phyloP scores from a whole-genome alignment of 2,797 vertebrate genomes.

The Apodemus agrarius region DNA sequence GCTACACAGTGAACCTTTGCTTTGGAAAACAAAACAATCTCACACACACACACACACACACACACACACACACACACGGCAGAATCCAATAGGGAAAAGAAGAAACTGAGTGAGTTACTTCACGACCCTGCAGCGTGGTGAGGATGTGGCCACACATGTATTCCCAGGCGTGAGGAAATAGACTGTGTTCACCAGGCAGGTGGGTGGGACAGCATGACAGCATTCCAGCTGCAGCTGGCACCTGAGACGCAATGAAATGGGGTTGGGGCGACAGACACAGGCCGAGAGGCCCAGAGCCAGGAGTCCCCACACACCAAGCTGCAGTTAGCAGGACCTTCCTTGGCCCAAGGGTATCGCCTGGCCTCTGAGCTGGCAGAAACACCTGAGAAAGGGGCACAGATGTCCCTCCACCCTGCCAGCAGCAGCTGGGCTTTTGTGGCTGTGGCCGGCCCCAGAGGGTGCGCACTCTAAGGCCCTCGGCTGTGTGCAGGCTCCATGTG shows the following conservation, averaged over 20 bases:
- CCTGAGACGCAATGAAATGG: neutral
- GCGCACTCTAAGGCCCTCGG: neutral
- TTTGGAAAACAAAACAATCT: neutral
- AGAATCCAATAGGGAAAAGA: neutral
- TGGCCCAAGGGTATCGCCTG: neutral
- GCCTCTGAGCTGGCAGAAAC: conserved; percentile 24
- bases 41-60: neutral
- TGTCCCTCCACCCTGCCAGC: conserved; percentile 58
- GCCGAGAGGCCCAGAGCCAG: neutral
- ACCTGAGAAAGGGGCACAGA: neutral
- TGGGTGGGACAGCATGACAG: neutral
- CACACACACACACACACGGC: neutral
- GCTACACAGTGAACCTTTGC: neutral
- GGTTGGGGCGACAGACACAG: neutral
- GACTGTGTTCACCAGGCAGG: neutral
- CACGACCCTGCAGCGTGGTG: fast-evolving
- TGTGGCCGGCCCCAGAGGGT: neutral
- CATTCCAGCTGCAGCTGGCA: neutral
- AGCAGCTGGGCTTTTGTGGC: conserved; percentile 64
- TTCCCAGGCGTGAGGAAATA: too few species aligned
- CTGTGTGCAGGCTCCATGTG: neutral
- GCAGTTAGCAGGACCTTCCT: neutral
- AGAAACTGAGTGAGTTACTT: fast-evolving
- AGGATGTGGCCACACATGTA: neutral
- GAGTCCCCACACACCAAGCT: neutral